Conservation (phyloP, 2,113 vertebrate genomes). For the Illadopsis cleaveri region DNA sequence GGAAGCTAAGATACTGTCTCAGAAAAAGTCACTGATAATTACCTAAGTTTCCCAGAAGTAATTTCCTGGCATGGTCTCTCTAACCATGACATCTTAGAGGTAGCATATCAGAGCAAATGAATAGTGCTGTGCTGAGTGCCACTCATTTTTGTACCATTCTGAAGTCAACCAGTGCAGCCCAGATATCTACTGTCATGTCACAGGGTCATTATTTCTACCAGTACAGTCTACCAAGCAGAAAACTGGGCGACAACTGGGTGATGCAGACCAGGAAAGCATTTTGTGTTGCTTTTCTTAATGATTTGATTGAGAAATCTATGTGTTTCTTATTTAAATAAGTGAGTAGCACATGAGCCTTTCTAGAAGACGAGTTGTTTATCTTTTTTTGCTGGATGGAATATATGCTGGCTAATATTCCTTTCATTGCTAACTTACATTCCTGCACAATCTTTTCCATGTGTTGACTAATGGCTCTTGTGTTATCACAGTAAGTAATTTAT, state of each 20-base stretch:
- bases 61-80: neutral
- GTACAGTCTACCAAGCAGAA: neutral
- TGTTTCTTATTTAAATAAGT: neutral
- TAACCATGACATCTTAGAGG: neutral
- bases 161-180: neutral
- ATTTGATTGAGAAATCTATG: neutral
- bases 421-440: neutral
- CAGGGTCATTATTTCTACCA: neutral
- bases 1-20: neutral
- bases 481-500: neutral
- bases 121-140: neutral
- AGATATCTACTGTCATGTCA: neutral
- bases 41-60: neutral
- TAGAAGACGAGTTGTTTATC: neutral
- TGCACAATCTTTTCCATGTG: neutral
- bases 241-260: neutral
- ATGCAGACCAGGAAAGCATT: neutral
- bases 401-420: neutral
- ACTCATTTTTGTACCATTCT: neutral
- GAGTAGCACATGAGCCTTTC: neutral
- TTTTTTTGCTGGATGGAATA: neutral
- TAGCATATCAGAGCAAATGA: neutral
- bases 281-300: fast-evolving
- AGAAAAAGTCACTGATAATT: neutral
- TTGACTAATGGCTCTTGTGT: neutral